phyloP scores from a whole-genome alignment of 2,888 invertebrate genomes.

The Elegia similella region DNA sequence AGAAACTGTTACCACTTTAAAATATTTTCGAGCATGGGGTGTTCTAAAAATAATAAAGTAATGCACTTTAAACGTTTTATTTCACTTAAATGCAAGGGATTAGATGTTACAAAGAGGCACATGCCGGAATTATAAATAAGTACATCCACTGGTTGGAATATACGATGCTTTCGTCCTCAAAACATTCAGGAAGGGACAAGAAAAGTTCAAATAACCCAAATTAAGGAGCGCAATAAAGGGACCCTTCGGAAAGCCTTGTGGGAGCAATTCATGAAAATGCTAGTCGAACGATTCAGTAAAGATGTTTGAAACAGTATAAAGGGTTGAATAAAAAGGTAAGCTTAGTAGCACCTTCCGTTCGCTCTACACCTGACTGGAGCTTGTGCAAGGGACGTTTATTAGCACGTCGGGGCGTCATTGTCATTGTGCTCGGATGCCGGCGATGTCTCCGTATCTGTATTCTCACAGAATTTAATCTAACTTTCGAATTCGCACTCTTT shows the following conservation, averaged over 20 bases:
- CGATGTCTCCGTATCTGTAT: background rate
- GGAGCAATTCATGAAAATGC: conserved; percentile 68
- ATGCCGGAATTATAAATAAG: conserved; percentile 28
- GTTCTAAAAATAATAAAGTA: background rate
- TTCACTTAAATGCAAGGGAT: background rate
- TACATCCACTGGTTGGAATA: conserved; percentile 37
- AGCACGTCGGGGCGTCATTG: conserved; percentile 2
- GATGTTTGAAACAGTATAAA: conserved; percentile 53
- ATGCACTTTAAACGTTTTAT: background rate
- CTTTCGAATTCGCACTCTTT: background rate
- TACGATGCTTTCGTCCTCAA: conserved; percentile 48
- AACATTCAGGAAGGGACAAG: conserved; percentile 56
- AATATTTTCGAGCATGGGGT: background rate
- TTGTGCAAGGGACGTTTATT: conserved; percentile 23
- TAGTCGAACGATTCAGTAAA: conserved; percentile 55
- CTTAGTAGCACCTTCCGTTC: conserved; percentile 32
- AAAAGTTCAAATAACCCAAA: conserved; percentile 70
- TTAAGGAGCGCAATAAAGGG: conserved; percentile 67
- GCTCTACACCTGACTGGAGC: conserved; percentile 29
- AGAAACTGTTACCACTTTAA: background rate
- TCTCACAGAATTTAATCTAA: background rate
- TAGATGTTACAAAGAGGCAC: conserved; percentile 23
- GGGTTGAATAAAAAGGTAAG: conserved; percentile 48
- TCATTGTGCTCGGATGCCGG: background rate
- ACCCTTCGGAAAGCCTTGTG: conserved; percentile 64